Conservation (phyloP, 2,797 vertebrate genomes). For the Clarias laeviceps region DNA sequence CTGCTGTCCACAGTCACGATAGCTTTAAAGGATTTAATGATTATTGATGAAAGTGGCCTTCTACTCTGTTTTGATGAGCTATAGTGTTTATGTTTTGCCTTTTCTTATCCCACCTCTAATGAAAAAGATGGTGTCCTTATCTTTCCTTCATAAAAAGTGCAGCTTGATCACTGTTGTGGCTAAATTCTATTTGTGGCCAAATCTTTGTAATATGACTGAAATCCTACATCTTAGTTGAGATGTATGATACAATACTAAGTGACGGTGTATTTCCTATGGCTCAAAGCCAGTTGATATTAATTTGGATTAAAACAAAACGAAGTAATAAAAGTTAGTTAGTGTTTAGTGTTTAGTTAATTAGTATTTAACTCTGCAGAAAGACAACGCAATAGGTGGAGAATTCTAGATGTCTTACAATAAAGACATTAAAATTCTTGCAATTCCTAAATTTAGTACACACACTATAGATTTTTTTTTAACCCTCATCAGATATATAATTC, state of each 20-base stretch:
- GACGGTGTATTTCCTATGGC: neutral
- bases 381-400: neutral
- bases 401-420: neutral
- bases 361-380: neutral
- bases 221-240: neutral
- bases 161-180: neutral
- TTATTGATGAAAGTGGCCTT: slow-evolving; percentile 29
- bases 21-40: slow-evolving; percentile 52
- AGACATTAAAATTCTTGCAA: neutral
- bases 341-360: no score
- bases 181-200: neutral
- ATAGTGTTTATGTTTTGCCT: neutral
- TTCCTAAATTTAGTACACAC: neutral
- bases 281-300: neutral
- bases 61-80: slow-evolving; percentile 28
- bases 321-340: neutral
- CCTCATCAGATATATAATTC: neutral
- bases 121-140: neutral
- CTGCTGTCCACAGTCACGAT: slow-evolving; percentile 1
- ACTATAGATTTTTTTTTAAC: neutral
- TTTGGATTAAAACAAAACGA: neutral
- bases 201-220: neutral
- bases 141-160: neutral
- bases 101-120: neutral
- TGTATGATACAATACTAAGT: neutral